These are phyloP conservation scores for Pleuronectes platessa DNA, from an alignment of 2,113 vertebrate genomes.

Conservation along the genomic window DNA sequence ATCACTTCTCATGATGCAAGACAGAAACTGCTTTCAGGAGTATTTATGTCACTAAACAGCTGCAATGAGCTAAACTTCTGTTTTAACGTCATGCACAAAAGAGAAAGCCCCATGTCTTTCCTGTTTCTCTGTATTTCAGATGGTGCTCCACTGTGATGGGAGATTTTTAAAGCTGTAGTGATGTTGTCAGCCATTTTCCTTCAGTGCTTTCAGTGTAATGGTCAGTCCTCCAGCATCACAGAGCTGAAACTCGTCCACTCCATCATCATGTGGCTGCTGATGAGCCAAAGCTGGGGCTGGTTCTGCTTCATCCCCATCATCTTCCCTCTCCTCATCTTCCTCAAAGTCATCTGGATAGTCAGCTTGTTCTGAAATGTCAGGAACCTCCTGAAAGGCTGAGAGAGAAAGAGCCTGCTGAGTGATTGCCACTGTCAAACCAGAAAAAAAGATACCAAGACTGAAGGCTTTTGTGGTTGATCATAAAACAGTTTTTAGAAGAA, in stretches of 20 bases:
- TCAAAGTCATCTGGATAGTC: slow-evolving; percentile 86
- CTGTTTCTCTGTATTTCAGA: too few relatives aligned
- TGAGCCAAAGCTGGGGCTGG: slow-evolving; percentile 48
- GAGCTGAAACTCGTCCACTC: slow-evolving; percentile 72
- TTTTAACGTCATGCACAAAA: too few relatives aligned
- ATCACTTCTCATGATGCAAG: background rate
- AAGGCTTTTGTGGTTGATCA: background rate
- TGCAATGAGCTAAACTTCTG: too few relatives aligned
- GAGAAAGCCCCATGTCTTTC: too few relatives aligned
- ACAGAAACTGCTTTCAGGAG: background rate
- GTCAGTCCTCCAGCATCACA: slow-evolving; percentile 66
- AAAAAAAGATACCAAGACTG: background rate
- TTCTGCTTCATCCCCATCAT: slow-evolving; percentile 59
- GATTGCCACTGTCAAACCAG: background rate
- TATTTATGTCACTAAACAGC: background rate
- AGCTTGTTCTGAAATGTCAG: slow-evolving; percentile 44
- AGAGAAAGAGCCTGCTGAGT: background rate
- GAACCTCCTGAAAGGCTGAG: slow-evolving; percentile 28
- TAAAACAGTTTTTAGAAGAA: too few relatives aligned
- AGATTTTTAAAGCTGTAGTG: background rate
- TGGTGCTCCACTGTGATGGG: too few relatives aligned
- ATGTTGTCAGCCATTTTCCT: slow-evolving; percentile 69
- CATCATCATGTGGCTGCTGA: slow-evolving; percentile 46
- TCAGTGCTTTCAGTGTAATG: slow-evolving; percentile 74
- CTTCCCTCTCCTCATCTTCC: slow-evolving; percentile 73